phyloP scores from a whole-genome alignment of 1,140 invertebrate genomes.

The Lycorma delicatula region DNA sequence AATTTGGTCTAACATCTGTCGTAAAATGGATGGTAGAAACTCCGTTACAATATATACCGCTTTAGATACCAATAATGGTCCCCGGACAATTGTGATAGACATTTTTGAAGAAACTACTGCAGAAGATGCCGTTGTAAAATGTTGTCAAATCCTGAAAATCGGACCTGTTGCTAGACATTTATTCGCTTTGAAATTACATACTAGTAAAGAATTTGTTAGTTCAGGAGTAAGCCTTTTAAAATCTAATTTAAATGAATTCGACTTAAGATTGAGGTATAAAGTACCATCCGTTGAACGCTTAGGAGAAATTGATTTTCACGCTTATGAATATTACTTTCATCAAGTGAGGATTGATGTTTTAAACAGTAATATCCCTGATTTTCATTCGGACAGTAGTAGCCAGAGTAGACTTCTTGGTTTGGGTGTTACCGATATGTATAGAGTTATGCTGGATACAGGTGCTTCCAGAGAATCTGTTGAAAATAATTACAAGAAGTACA shows the following conservation, averaged over 20 bases:
- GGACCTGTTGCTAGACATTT: constrained; percentile 64
- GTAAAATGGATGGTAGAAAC: too few species aligned
- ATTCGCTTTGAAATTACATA: constrained; percentile 57
- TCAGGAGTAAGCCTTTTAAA: constrained; percentile 45
- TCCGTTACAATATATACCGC: too few species aligned
- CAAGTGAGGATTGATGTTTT: constrained; percentile 74
- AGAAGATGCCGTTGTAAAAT: constrained; percentile 61
- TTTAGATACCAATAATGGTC: too few species aligned
- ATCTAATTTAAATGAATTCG: constrained; percentile 47
- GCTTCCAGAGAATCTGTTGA: constrained; percentile 53
- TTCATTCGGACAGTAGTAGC: constrained; percentile 62
- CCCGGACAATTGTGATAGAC: too few species aligned
- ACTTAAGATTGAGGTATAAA: constrained; percentile 70
- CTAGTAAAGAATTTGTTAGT: constrained; percentile 54
- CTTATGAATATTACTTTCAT: constrained; percentile 77
- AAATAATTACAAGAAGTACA: constrained; percentile 65
- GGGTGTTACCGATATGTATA: constrained; percentile 76
- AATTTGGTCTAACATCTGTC: too few species aligned
- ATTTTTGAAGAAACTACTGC: constrained; percentile 34
- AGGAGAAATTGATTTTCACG: constrained; percentile 55
- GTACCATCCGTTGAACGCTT: constrained; percentile 51
- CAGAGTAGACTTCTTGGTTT: constrained; percentile 68
- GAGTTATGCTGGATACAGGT: constrained; percentile 63
- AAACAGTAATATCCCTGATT: constrained; percentile 64
- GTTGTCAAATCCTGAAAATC: constrained; percentile 60